A percentile compares a stretch with the other conserved stretches of the same genome.
Conservation (phyloP, 2,888 invertebrate genomes). For the Glaucopsyche alexis region DNA sequence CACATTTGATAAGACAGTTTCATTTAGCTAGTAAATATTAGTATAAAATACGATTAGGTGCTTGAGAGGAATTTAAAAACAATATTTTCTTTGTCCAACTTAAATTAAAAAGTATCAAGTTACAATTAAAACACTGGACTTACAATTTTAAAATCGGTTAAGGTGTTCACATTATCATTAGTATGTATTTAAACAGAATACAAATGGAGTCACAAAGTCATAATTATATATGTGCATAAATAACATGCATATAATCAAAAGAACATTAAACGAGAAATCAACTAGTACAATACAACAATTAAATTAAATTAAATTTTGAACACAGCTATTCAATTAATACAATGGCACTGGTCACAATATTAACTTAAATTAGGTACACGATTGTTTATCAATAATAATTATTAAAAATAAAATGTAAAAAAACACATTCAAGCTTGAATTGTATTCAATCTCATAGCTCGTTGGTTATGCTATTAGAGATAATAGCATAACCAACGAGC, state of each 20-base stretch:
- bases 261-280: neutral
- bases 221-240: conserved; percentile 26
- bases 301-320: conserved; percentile 27
- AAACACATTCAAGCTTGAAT: neutral
- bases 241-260: conserved; percentile 25
- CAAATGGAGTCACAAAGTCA: conserved; percentile 1
- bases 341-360: conserved; percentile 26
- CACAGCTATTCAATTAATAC: conserved; percentile 15
- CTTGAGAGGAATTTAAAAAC: too few relatives aligned
- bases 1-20: too few relatives aligned
- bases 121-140: too few relatives aligned
- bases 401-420: neutral
- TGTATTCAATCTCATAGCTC: neutral
- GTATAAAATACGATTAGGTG: too few relatives aligned
- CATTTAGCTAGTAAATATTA: too few relatives aligned
- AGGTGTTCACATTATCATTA: neutral
- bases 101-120: too few relatives aligned
- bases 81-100: too few relatives aligned
- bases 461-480: too few relatives aligned
- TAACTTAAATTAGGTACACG: conserved; percentile 17
- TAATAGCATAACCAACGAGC: too few relatives aligned
- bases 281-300: conserved; percentile 17
- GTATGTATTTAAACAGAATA: conserved; percentile 2
- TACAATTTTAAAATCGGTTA: neutral
- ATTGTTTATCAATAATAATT: conserved; percentile 1